Evolutionary conservation across 1,140 invertebrate species (phyloP), one percentile per base, ranked within the genome.

Genomic region (Tribolium madens): DNA sequence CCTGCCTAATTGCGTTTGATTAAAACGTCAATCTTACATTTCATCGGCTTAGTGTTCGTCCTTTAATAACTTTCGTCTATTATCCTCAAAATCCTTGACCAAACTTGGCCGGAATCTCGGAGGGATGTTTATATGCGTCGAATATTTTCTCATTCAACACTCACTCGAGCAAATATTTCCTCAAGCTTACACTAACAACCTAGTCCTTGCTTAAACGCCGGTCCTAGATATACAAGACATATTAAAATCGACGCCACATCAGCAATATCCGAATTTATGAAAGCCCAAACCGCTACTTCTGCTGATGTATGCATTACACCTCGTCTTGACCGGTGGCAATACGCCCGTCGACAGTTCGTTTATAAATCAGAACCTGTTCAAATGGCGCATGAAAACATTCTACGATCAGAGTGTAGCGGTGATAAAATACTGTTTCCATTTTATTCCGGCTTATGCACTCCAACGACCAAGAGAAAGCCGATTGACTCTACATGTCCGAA

Each of bases 121-220:
- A 18, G 4, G 18, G 26, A 46, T 72, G 70, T 72, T 72, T 72
- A 72, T 72, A 72, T 72, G 50, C 70, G 46, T 2, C 48, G 50
- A 48, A 72, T 52, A 72, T 72, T 72, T 72, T 72, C 70, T 72
- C 70, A 72, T 72, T 33, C 70, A 72, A 72, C 46, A 72, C 50
- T 72, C 70, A 72, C 31, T 72, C 70, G 18, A 33, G 70, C 70
- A 72, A 72, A 72, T 72, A 72, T 72, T 72, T 72, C 42, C 46
- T 9, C 50, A 48, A 52, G 70, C 70, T 72, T 72, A 72, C 46
- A 72, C 70, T 72, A 72, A 72, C 70, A 72, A 52, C 42, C 70
- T 33, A 26, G 70, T 52, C 70, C 70, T 72, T 13, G 70, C 70
- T 72, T 72, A 72, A 52, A 72, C 50, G 26, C 2, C 21, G 26